Evolutionary conservation across 2,113 vertebrate species (phyloP), one percentile per base, ranked within the genome.

Genomic region (Otis tarda): DNA sequence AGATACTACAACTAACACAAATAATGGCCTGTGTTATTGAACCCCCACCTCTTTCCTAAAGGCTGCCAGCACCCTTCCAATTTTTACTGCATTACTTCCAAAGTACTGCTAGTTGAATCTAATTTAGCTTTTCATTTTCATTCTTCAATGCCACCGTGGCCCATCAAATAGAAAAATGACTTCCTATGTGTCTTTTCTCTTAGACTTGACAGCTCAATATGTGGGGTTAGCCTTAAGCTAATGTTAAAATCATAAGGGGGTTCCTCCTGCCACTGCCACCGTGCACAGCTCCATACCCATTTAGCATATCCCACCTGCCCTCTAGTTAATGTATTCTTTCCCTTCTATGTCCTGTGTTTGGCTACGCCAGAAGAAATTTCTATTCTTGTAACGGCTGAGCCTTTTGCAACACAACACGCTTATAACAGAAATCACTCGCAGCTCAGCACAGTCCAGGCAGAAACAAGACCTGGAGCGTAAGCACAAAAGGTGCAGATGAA

Each of bases 131-230:
- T 94, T 82, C 49, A 65, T 90, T 93, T 95, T 83, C 79, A 69
- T 90, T 92, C 37, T n/a, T 80, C 79, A 63, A 45, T 73, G 23
- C 71, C 59, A 90, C 45, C 1, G 3, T 41, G 45, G 33, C 24
- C 67, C 70, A 94, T 87, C 65, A 90, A 86, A 82, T 8, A 81
- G 75, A 94, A 93, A 93, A 96, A 95, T 86, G 0, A 70, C 45
- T 74, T 94, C 68, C 57, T 61, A 11, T 83, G 64, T 53, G 45
- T 80, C 39, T 90, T 97, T 95, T 37, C 52, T 61, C 63, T 83
- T 47, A 11, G 50, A 50, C 12, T 65, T 93, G 92, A 77, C 90
- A 94, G 83, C 23, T 86, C 86, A 94, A 50, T 89, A 79, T 59
- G 31, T 31, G 67, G 18, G 27, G 59, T 60, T 88, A 70, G 89